phyloP scores from a whole-genome alignment of 1,140 invertebrate species.

The Drosophila gunungcola region DNA sequence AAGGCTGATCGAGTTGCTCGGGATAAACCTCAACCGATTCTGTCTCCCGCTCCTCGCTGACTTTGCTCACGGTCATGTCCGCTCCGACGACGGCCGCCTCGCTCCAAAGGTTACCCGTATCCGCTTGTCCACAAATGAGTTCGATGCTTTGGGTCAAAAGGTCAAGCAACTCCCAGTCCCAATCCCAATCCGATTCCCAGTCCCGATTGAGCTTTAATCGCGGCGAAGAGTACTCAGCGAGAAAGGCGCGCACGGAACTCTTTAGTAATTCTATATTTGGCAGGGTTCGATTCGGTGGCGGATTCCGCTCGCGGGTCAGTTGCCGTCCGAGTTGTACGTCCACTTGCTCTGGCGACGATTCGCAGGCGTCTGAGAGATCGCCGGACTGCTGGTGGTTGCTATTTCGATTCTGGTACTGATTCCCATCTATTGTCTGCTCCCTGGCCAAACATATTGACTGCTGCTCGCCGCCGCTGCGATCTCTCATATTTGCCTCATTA shows the following conservation, averaged over 20 bases:
- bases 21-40: slow-evolving; percentile 61
- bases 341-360: slow-evolving; percentile 77
- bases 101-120: slow-evolving; percentile 66
- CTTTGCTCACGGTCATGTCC: slow-evolving; percentile 71
- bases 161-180: slow-evolving; percentile 63
- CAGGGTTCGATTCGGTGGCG: slow-evolving; percentile 30
- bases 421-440: slow-evolving; percentile 66
- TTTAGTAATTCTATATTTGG: slow-evolving; percentile 69
- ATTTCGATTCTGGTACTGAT: slow-evolving; percentile 14
- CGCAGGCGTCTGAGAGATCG: slow-evolving; percentile 77
- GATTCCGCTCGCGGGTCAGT: slow-evolving; percentile 46
- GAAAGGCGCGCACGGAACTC: slow-evolving; percentile 56
- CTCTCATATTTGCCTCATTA: slow-evolving; percentile 78
- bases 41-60: slow-evolving; percentile 63
- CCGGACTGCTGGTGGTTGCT: slow-evolving; percentile 54
- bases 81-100: slow-evolving; percentile 19
- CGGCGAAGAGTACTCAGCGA: slow-evolving; percentile 28
- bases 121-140: slow-evolving; percentile 36
- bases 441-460: slow-evolving; percentile 75
- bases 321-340: slow-evolving; percentile 33
- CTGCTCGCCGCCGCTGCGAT: slow-evolving; percentile 50
- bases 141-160: slow-evolving; percentile 57
- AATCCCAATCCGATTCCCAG: slow-evolving; percentile 23
- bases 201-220: slow-evolving; percentile 1
- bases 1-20: slow-evolving; percentile 57